A percentile compares a stretch with the other conserved stretches of the same genome.
Evolutionary conservation across 2,888 invertebrate genomes (phyloP).

Genomic region (Drosophila demipolita): DNA sequence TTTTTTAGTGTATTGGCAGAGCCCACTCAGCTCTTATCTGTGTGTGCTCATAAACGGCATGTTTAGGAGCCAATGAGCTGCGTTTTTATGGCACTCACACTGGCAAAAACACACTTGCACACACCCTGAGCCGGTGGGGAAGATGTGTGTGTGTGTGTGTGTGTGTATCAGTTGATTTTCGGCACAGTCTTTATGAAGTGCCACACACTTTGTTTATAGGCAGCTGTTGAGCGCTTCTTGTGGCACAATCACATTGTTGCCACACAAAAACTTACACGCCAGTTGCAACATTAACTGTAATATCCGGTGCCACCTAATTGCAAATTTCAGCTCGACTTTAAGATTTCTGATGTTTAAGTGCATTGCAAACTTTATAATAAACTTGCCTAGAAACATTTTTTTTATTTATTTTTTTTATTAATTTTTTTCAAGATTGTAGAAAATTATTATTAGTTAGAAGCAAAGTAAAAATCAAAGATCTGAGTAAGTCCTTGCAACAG

Average conservation of each 20-base stretch:
- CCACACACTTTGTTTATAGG: slow-evolving; percentile 25
- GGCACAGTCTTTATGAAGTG: slow-evolving; percentile 57
- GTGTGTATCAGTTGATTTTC: slow-evolving; percentile 65
- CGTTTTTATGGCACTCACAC: slow-evolving; percentile 59
- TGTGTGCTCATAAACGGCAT: slow-evolving; percentile 53
- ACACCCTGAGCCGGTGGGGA: neutral
- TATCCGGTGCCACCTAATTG: slow-evolving; percentile 14
- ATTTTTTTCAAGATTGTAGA: no score
- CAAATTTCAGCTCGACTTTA: neutral
- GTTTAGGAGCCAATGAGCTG: slow-evolving; percentile 71
- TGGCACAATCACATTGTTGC: slow-evolving; percentile 25
- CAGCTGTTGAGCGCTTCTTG: slow-evolving; percentile 29
- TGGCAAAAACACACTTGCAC: slow-evolving; percentile 3
- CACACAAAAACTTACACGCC: slow-evolving; percentile 12
- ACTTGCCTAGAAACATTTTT: no score
- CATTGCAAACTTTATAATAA: neutral
- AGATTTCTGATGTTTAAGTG: neutral
- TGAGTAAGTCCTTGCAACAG: neutral
- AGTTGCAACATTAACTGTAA: slow-evolving; percentile 21
- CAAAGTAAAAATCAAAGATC: neutral
- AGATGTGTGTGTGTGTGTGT: neutral
- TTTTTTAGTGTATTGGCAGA: neutral
- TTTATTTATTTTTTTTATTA: no score
- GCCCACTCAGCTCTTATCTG: neutral
- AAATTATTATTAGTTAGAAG: neutral